These are phyloP conservation scores for Plagiodera versicolora DNA, from an alignment of 2,888 invertebrate species.

Conservation along the genomic window DNA sequence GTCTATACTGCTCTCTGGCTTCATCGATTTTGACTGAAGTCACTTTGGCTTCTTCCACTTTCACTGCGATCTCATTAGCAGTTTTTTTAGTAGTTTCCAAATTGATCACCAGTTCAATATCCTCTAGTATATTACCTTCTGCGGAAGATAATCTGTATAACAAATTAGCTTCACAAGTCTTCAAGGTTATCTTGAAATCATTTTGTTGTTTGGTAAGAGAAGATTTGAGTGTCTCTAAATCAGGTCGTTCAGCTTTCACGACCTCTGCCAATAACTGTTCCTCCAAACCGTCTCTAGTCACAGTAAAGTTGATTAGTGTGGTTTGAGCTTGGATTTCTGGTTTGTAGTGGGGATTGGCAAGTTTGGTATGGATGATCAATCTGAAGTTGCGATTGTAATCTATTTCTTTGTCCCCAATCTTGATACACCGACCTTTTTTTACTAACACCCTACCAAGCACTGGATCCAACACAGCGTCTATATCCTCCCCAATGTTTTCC, in stretches of 20 bases:
- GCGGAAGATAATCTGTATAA: slow-evolving; percentile 85
- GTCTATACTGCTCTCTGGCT: slow-evolving; percentile 84
- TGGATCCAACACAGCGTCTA: slow-evolving; percentile 91
- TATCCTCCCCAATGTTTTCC: slow-evolving; percentile 86
- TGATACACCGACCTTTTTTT: slow-evolving; percentile 78
- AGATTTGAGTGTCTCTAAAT: slow-evolving; percentile 80
- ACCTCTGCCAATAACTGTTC: slow-evolving; percentile 93
- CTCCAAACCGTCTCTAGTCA: slow-evolving; percentile 88
- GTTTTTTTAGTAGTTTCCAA: slow-evolving; percentile 92
- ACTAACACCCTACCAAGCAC: slow-evolving; percentile 85
- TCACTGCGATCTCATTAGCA: slow-evolving; percentile 84
- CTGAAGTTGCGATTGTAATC: slow-evolving; percentile 83
- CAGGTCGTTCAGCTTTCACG: slow-evolving; percentile 90
- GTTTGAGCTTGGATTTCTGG: slow-evolving; percentile 97
- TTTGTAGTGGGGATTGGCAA: slow-evolving; percentile 95
- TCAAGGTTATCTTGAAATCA: slow-evolving; percentile 90
- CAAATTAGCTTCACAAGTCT: slow-evolving; percentile 87
- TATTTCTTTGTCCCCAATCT: slow-evolving; percentile 91
- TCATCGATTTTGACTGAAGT: slow-evolving; percentile 88
- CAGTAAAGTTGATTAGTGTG: slow-evolving; percentile 93
- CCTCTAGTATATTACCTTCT: slow-evolving; percentile 88
- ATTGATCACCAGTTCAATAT: slow-evolving; percentile 87
- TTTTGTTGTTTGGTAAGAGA: slow-evolving; percentile 90
- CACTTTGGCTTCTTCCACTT: slow-evolving; percentile 83
- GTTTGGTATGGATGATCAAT: slow-evolving; percentile 86